Percentiles rank a stretch among this genome's conserved stretches.
Evolutionary conservation across 1,140 invertebrate genomes (phyloP).

Genomic region (Drosophila bocqueti): DNA sequence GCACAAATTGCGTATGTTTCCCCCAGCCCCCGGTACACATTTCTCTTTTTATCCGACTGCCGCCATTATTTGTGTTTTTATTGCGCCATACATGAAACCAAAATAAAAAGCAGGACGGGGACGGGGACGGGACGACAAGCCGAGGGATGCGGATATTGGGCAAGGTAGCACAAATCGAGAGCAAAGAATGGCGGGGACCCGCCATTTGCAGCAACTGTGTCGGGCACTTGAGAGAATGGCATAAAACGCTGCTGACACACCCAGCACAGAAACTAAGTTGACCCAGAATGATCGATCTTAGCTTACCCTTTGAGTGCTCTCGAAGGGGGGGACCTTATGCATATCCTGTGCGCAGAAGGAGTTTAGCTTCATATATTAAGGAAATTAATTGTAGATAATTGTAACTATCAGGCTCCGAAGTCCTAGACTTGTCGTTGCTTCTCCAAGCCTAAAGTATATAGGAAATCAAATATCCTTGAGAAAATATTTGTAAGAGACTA

Average conservation of each 20-base stretch:
- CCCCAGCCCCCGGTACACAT: slow-evolving; percentile 25
- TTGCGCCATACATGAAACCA: slow-evolving; percentile 75
- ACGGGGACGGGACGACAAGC: neutral
- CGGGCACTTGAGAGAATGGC: slow-evolving; percentile 67
- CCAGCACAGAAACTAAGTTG: slow-evolving; percentile 7
- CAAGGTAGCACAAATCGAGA: slow-evolving; percentile 50
- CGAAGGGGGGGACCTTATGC: too few species aligned
- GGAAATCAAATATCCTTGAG: neutral
- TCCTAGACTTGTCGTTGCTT: too few species aligned
- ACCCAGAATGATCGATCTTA: slow-evolving; percentile 11
- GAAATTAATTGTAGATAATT: neutral
- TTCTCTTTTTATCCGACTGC: slow-evolving; percentile 52
- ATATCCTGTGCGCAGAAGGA: neutral
- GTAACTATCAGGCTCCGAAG: neutral
- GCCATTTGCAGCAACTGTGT: slow-evolving; percentile 77
- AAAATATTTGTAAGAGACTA: neutral
- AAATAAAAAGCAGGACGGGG: slow-evolving; percentile 47
- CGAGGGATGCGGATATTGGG: slow-evolving; percentile 24
- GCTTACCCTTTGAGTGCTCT: slow-evolving; percentile 11
- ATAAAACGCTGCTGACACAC: slow-evolving; percentile 64
- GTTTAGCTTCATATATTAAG: too few species aligned
- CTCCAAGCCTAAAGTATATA: neutral
- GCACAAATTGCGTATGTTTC: slow-evolving; percentile 75
- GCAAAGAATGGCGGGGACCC: slow-evolving; percentile 29
- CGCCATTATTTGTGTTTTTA: slow-evolving; percentile 81